Evolutionary conservation across 2,113 vertebrate species (phyloP), one percentile per base, ranked within the genome.

Genomic region (Mormoops blainvillei): DNA sequence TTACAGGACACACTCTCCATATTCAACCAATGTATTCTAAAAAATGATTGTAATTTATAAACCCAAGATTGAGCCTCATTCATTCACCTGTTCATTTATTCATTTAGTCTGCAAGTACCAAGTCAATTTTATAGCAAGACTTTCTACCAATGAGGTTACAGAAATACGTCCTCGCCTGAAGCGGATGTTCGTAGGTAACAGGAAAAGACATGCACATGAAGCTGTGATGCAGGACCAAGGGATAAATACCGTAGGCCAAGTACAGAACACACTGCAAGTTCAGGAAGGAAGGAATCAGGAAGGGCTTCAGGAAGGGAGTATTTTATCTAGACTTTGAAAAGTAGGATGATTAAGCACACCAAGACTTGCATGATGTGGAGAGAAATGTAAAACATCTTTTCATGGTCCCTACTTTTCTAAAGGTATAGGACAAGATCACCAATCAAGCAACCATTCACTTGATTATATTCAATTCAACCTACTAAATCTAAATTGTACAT

Each of bases 381-480:
- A 95, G 4, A 38, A 74, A 4, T n/a, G 2, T 93, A 70, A 84
- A 84, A 61, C 45, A 90, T 71, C 74, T 94, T 95, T 93, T 92
- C 81, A 88, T 65, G 45, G 95, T 48, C 58, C 43, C 33, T 48
- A 7, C 43, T 52, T 96, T 94, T 82, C 85, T 71, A 5, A 91
- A 96, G 92, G 56, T 76, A 86, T n/a, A 80, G 12, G 54, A 82
- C 13, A 50, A 77, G 54, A 82, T 94, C 61, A 54, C 81, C 54
- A 91, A 80, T 89, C 63, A 89, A 48, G 68, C 77, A 96, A 63
- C 61, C 36, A 90, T 89, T 96, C 61, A 86, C 67, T 76, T 52
- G 33, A 65, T 73, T 52, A 82, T 78, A 73, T 83, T 92, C 65
- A 78, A 0, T 96, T 95, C 81, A 90, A 63, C 67, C 33, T 77